Conservation (phyloP, 2,888 invertebrate genomes). For the Drosophila nigricruria region DNA sequence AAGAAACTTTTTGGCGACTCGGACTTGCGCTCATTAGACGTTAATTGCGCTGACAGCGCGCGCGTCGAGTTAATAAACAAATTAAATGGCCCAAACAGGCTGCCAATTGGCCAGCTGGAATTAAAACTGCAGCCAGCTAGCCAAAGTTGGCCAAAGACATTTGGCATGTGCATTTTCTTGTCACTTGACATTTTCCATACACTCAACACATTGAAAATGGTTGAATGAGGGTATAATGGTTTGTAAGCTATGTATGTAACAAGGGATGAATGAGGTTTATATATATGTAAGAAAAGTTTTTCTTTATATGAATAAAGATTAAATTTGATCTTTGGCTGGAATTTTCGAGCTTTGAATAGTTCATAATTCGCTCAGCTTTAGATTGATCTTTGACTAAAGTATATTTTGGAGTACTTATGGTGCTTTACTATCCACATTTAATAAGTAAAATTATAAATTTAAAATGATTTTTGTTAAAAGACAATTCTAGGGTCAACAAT, state of each 20-base stretch:
- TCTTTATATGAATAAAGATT: no score
- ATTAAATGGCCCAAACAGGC: conserved; percentile 56
- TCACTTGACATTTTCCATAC: conserved; percentile 37
- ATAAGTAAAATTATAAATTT: no score
- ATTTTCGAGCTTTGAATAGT: not conserved
- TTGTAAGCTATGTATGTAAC: not conserved
- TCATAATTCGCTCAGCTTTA: not conserved
- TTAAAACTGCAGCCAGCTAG: conserved; percentile 14
- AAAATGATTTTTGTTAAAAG: not conserved
- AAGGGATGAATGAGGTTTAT: not conserved
- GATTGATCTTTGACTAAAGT: not conserved
- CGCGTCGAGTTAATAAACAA: conserved; percentile 62
- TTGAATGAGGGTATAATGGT: not conserved
- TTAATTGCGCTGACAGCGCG: conserved; percentile 50
- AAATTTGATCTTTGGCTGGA: no score
- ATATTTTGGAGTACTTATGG: not conserved
- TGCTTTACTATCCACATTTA: no score
- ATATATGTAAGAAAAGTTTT: no score
- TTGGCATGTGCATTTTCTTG: conserved; percentile 54
- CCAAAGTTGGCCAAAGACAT: conserved; percentile 43
- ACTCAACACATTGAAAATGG: not conserved
- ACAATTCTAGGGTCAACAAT: not conserved
- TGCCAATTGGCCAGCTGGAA: conserved; percentile 50
- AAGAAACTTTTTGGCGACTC: conserved; percentile 42
- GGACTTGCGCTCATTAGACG: conserved; percentile 55